A percentile compares a stretch with the other conserved stretches of the same genome.
Conservation (phyloP, 2,888 invertebrate genomes). For the Drosophila subsilvestris region DNA sequence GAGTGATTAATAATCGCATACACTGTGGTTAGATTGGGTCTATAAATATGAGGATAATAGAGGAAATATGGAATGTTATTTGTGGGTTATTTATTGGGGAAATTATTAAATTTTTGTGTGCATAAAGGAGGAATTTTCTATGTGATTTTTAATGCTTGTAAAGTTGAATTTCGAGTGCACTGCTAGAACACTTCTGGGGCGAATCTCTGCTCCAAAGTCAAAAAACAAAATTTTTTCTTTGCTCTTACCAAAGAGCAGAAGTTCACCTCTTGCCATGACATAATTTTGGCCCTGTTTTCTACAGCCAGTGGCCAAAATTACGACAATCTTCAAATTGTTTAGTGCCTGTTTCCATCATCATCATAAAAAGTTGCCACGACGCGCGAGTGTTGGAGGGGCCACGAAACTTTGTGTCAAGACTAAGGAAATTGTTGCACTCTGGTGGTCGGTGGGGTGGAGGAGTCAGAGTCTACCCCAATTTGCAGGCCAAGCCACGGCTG, state of each 20-base stretch:
- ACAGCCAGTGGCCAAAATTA: slow-evolving; percentile 47
- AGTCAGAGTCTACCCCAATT: slow-evolving; percentile 11
- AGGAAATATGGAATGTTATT: background rate
- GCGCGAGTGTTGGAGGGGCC: background rate
- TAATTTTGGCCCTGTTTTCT: slow-evolving; percentile 20
- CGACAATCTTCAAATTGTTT: slow-evolving; percentile 58
- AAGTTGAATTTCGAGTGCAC: too few species aligned
- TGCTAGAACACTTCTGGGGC: too few species aligned
- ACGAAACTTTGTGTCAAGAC: slow-evolving; percentile 2
- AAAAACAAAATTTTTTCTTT: background rate
- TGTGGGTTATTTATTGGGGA: background rate
- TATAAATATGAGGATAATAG: background rate
- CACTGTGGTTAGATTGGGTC: too few species aligned
- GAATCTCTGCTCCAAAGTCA: too few species aligned
- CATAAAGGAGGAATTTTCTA: too few species aligned
- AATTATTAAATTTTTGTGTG: too few species aligned
- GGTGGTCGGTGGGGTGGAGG: background rate
- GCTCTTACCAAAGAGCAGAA: slow-evolving; percentile 22
- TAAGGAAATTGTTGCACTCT: slow-evolving; percentile 35
- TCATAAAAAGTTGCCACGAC: slow-evolving; percentile 23
- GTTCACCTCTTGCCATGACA: slow-evolving; percentile 16
- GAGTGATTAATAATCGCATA: too few species aligned
- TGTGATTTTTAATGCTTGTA: too few species aligned
- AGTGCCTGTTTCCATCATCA: slow-evolving; percentile 39
- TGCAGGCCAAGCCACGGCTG: slow-evolving; percentile 37